Conservation (phyloP, 2,888 invertebrate genomes). For the Acanthopleura granulata region DNA sequence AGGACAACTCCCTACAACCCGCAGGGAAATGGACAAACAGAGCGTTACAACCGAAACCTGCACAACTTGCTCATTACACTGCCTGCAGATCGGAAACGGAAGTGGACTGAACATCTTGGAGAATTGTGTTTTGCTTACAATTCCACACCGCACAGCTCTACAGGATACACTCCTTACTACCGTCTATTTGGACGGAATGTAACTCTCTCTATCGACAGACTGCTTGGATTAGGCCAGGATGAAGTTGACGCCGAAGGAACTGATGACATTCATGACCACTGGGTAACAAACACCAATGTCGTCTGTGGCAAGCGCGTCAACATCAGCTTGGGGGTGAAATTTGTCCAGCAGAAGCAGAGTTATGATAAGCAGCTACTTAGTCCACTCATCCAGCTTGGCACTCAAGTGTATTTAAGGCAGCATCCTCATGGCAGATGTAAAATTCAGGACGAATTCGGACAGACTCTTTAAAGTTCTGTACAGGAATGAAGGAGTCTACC, state of each 20-base stretch:
- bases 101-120: conserved; percentile 26
- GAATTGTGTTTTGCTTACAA: conserved; percentile 25
- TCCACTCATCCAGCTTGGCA: conserved; percentile 9
- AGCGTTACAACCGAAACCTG: conserved; percentile 28
- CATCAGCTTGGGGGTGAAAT: conserved; percentile 14
- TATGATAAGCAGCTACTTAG: not conserved
- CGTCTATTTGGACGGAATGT: conserved; percentile 11
- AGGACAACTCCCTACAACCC: conserved; percentile 28
- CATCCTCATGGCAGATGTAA: conserved; percentile 21
- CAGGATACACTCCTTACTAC: conserved; percentile 19
- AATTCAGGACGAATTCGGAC: conserved; percentile 19
- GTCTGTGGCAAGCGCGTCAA: conserved; percentile 15
- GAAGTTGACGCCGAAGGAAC: not conserved
- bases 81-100: conserved; percentile 22
- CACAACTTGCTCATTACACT: conserved; percentile 26
- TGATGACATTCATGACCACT: not conserved
- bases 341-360: not conserved
- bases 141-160: conserved; percentile 20
- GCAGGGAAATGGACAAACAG: conserved; percentile 26
- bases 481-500: not conserved
- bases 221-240: conserved; percentile 2
- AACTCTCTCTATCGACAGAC: not conserved
- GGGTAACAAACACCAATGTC: conserved; percentile 22
- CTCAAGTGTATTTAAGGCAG: conserved; percentile 18
- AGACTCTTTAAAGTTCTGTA: conserved; percentile 11